Evolutionary conservation across 2,888 invertebrate genomes (phyloP), one percentile per base, ranked within the genome.

Genomic region (Archaeoteleia sp.): DNA sequence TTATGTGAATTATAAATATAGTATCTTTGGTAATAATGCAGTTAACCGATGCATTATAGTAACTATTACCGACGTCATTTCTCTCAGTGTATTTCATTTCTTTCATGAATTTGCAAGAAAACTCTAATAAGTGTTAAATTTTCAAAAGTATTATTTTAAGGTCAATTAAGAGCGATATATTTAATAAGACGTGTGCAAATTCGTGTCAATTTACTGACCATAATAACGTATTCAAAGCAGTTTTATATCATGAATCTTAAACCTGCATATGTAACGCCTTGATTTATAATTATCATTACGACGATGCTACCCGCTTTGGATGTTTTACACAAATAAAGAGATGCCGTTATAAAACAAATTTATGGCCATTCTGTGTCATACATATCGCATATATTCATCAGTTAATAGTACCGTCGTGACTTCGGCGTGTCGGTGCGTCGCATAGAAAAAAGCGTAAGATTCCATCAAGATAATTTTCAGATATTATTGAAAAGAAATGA

Each of bases 231-330:
- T 40, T 60, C 55, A 37, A 37, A 30, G 32, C 34, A 34, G 58
- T 20, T 23, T 42, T 48, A 42, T 37, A 49, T 49, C 42, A 58
- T 8, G 27, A 10, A n/a, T 35, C 17, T 9, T 43, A 5, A 17
- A 15, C 7, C 15, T 8, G 15, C n/a, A 32, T 32, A 12, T 9
- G 13, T 17, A 29, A 37, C 23, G 45, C 27, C 20, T 30, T 45
- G 39, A 46, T 62, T 54, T 46, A 40, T 54, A 53, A 62, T 54
- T 51, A 54, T 37, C 25, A 62, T 13, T 54, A 17, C 46, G 46
- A 54, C 34, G 45, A 39, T 39, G 46, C 39, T n/a, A n/a, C n/a
- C n/a, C n/a, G n/a, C n/a, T n/a, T n/a, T n/a, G 40, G 37, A 35
- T 27, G 32, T 27, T 39, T 45, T 53, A 17, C 1, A 9, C 23